Conservation (phyloP, 1,140 invertebrate species). For the Lepidostoma basale region DNA sequence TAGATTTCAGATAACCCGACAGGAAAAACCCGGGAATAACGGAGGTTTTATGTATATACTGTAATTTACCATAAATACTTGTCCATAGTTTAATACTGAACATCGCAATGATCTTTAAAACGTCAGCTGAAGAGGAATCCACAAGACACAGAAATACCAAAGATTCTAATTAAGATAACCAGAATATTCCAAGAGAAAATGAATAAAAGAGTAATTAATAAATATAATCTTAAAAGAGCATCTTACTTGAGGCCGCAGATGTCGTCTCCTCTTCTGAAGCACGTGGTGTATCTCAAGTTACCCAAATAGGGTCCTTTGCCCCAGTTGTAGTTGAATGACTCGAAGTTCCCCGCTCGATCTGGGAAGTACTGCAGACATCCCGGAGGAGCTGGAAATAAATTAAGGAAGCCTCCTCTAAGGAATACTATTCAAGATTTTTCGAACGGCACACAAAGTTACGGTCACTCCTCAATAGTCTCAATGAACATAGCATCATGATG, state of each 20-base stretch:
- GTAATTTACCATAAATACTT: not conserved
- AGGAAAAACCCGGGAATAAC: no score
- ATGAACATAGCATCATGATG: not conserved
- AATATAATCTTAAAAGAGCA: constrained; percentile 29
- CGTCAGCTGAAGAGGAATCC: not conserved
- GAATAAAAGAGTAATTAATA: no score
- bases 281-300: constrained; percentile 56
- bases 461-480: not conserved
- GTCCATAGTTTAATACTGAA: not conserved
- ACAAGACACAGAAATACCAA: not conserved
- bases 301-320: constrained; percentile 55
- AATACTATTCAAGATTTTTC: not conserved
- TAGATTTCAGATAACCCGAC: not conserved
- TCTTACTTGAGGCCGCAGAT: constrained; percentile 61
- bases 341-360: constrained; percentile 60
- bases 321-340: constrained; percentile 68
- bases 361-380: constrained; percentile 71
- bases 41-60: not conserved
- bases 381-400: constrained; percentile 59
- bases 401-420: not conserved
- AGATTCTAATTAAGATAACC: not conserved
- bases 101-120: no score
- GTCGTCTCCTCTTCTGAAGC: constrained; percentile 54
- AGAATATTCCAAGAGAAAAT: not conserved
- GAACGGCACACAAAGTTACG: not conserved